Percentiles rank a stretch among this genome's conserved stretches.
Evolutionary conservation across 2,888 invertebrate genomes (phyloP).

Genomic region (Chymomyza amoena): DNA sequence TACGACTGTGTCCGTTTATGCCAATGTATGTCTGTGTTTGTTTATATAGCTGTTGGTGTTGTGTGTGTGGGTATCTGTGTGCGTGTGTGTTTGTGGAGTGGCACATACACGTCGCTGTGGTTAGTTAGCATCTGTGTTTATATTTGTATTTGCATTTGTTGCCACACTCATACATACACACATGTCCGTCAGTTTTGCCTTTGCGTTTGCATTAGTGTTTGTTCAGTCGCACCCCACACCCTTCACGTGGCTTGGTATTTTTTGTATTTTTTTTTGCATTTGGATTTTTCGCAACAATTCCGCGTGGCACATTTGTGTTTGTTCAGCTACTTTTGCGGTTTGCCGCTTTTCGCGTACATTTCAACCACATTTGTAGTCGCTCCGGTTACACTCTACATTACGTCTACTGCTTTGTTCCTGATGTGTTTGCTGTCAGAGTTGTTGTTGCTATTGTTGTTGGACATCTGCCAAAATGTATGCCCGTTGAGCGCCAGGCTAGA

Average conservation of each 20-base stretch:
- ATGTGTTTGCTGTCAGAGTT: constrained; percentile 12
- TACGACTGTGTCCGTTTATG: background rate
- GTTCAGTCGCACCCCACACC: background rate
- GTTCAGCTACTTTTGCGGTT: constrained; percentile 77
- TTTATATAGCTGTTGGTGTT: constrained; percentile 30
- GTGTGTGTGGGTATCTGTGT: background rate
- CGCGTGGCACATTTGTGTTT: constrained; percentile 68
- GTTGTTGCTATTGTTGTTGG: constrained; percentile 39
- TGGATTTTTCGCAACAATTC: constrained; percentile 48
- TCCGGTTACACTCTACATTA: constrained; percentile 44
- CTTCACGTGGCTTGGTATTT: background rate
- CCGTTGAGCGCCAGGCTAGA: background rate
- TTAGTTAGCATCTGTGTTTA: constrained; percentile 73
- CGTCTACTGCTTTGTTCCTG: constrained; percentile 9
- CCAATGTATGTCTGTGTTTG: constrained; percentile 20
- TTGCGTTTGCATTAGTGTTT: background rate
- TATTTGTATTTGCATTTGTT: constrained; percentile 68
- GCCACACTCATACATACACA: constrained; percentile 28
- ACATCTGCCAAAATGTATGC: constrained; percentile 49
- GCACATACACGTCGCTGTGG: constrained; percentile 47
- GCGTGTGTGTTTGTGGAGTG: constrained; percentile 4
- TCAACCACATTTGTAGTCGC: constrained; percentile 68
- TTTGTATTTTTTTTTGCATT: background rate
- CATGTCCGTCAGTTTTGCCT: constrained; percentile 1
- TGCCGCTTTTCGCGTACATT: constrained; percentile 72